These are phyloP conservation scores for Enteromius fasciolatus DNA, from an alignment of 2,797 vertebrate species.

Conservation along the genomic window DNA sequence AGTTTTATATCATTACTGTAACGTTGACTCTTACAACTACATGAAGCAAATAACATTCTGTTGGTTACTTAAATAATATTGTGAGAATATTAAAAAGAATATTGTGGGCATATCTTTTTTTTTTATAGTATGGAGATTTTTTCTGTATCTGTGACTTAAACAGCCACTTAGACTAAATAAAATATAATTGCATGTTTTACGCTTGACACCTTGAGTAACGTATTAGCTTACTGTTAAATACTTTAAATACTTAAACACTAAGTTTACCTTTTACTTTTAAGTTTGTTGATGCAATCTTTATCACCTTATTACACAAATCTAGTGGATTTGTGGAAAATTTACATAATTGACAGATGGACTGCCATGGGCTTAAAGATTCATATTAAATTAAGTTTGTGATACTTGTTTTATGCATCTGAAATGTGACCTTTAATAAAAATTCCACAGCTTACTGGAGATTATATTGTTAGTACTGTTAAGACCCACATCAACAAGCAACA, in stretches of 20 bases:
- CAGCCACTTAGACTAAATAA: background rate
- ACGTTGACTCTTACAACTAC: too few relatives aligned
- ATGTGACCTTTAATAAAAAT: constrained; percentile 26
- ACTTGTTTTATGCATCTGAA: background rate
- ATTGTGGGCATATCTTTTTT: background rate
- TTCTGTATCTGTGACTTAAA: background rate
- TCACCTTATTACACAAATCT: background rate
- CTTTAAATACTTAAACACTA: background rate
- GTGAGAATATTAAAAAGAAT: background rate
- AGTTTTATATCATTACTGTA: background rate
- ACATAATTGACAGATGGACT: constrained; percentile 1
- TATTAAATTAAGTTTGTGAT: background rate
- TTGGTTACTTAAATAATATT: background rate
- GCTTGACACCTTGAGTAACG: background rate
- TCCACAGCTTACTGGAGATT: constrained; percentile 5
- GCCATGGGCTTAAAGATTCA: background rate
- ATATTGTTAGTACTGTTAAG: constrained; percentile 20
- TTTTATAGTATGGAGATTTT: background rate
- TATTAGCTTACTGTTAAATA: background rate
- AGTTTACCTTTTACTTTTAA: background rate
- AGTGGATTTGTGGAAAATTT: background rate
- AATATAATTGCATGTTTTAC: constrained; percentile 9
- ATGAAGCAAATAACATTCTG: background rate
- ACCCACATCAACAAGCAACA: background rate
- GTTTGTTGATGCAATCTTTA: background rate